Evolutionary conservation across 2,797 vertebrate genomes (phyloP).

Genomic region (Eidolon dupreanum): DNA sequence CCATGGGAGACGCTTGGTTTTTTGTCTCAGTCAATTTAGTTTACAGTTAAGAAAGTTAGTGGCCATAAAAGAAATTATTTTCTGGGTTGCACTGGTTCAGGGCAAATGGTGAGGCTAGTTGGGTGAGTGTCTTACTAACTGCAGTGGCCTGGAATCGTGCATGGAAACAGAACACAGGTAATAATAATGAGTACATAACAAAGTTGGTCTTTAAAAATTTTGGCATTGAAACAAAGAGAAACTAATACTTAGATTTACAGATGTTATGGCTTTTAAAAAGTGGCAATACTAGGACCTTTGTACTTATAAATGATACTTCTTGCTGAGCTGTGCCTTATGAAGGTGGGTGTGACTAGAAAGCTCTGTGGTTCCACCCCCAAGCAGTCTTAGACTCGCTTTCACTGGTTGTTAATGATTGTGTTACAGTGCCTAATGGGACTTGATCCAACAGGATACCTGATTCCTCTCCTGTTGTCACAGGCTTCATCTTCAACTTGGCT

Average conservation of each 20-base stretch:
- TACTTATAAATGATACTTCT: neutral
- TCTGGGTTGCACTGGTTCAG: neutral
- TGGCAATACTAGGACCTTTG: neutral
- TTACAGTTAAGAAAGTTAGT: slow-evolving; percentile 51
- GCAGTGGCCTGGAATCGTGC: neutral
- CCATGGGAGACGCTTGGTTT: slow-evolving; percentile 6
- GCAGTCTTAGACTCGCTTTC: neutral
- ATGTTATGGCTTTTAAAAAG: neutral
- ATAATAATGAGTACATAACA: neutral
- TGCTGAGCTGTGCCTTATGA: neutral
- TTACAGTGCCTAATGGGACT: neutral
- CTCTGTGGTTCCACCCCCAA: neutral
- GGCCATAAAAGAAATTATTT: slow-evolving; percentile 26
- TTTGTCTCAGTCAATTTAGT: slow-evolving; percentile 53
- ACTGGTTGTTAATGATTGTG: neutral
- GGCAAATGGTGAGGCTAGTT: neutral
- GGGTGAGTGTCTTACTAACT: slow-evolving; percentile 2
- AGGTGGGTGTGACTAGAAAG: neutral
- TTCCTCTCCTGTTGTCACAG: neutral
- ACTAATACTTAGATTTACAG: slow-evolving; percentile 18
- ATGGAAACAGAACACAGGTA: neutral
- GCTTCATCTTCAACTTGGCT: neutral
- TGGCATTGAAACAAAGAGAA: slow-evolving; percentile 67
- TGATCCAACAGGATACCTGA: neutral
- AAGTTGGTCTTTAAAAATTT: slow-evolving; percentile 1